Conservation (phyloP, 2,113 vertebrate species). For the Oceanites oceanicus region DNA sequence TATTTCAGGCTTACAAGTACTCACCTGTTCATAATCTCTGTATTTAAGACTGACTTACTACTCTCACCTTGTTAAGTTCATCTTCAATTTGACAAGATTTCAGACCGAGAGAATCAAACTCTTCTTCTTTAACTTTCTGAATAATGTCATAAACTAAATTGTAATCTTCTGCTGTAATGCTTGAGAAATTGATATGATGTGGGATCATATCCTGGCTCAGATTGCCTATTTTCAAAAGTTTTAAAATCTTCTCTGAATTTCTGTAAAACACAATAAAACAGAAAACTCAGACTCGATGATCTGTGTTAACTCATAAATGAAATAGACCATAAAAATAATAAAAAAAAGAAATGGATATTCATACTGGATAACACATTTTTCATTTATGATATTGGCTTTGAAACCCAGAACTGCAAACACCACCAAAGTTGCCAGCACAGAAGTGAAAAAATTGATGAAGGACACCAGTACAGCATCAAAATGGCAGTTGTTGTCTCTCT, state of each 20-base stretch:
- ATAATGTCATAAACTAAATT: conserved; percentile 83
- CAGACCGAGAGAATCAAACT: conserved; percentile 81
- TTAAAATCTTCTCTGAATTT: conserved; percentile 85
- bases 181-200: conserved; percentile 87
- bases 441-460: conserved; percentile 98
- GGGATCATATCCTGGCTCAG: conserved; percentile 84
- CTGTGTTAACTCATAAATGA: neutral
- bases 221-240: conserved; percentile 79
- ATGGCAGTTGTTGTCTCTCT: conserved; percentile 98
- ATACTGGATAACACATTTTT: conserved; percentile 86
- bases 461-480: conserved; percentile 96
- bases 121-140: conserved; percentile 78
- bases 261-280: conserved; percentile 74
- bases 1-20: neutral
- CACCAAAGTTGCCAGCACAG: conserved; percentile 95
- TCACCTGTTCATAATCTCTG: neutral
- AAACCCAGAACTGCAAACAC: conserved; percentile 98
- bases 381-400: conserved; percentile 94
- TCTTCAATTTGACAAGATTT: conserved; percentile 87
- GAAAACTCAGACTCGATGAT: neutral
- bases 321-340: conserved; percentile 23
- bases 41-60: neutral
- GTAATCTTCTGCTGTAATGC: conserved; percentile 85
- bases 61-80: conserved; percentile 90
- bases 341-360: conserved; percentile 41